Conservation (phyloP, 1,140 invertebrate species). For the Maconellicoccus hirsutus region DNA sequence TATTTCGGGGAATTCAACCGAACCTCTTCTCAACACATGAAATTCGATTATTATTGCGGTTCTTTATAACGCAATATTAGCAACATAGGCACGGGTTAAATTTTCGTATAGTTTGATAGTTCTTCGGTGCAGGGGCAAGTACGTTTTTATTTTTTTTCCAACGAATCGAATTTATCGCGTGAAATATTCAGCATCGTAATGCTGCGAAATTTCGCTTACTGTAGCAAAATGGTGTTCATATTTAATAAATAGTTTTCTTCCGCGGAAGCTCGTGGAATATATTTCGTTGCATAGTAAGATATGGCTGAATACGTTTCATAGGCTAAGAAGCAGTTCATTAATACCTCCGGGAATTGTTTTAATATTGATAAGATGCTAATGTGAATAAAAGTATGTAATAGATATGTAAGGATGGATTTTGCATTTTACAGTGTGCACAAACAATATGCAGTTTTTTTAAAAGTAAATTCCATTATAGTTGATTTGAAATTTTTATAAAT, state of each 20-base stretch:
- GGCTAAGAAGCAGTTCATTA: not conserved
- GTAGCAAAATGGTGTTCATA: not conserved
- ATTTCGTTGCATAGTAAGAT: too few species aligned
- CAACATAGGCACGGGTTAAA: not conserved
- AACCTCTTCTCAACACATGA: not conserved
- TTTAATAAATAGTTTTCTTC: not conserved
- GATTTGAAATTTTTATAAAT: too few species aligned
- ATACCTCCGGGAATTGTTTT: not conserved
- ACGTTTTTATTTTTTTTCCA: not conserved
- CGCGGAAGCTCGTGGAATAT: not conserved
- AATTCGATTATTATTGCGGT: not conserved
- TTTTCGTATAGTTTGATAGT: not conserved
- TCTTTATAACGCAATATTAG: too few species aligned
- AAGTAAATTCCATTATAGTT: too few species aligned
- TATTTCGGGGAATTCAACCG: not conserved
- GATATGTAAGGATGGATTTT: too few species aligned
- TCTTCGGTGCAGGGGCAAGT: not conserved
- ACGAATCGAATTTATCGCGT: not conserved
- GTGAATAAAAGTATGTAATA: not conserved
- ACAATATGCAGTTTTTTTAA: too few species aligned
- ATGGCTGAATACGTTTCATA: not conserved
- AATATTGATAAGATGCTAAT: slow-evolving; percentile 6
- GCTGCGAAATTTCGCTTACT: not conserved
- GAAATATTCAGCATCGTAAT: not conserved
- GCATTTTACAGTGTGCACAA: too few species aligned